Evolutionary conservation across 1,140 invertebrate species (phyloP).

Genomic region (Ridgeia piscesae): DNA sequence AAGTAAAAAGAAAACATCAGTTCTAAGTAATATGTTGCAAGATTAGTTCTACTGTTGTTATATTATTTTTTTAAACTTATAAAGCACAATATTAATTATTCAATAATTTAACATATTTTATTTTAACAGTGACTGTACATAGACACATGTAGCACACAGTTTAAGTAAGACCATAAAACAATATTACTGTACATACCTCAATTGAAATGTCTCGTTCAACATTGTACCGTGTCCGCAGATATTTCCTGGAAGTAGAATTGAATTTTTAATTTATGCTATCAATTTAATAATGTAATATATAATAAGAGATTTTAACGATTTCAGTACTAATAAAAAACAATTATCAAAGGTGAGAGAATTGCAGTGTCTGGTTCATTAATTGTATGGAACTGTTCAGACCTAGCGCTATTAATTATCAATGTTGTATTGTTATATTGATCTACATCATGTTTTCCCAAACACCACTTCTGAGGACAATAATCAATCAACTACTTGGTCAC

Average conservation of each 20-base stretch:
- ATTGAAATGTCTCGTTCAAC: constrained; percentile 38
- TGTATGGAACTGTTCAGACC: no score
- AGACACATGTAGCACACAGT: neutral
- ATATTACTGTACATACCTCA: constrained; percentile 30
- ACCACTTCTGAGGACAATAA: no score
- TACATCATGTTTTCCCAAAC: no score
- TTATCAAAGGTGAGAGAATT: no score
- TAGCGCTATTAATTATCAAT: no score
- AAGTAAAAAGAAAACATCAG: constrained; percentile 11
- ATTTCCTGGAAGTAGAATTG: constrained; percentile 27
- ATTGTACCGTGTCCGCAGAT: constrained; percentile 35
- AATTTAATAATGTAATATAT: neutral
- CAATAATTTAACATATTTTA: neutral
- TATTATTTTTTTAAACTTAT: no score
- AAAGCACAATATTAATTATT: neutral
- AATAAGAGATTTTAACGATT: no score
- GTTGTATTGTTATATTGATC: no score
- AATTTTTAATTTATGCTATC: neutral
- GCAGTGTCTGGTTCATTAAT: no score
- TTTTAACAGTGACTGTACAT: neutral
- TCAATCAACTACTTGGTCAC: no score
- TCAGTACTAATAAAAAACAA: no score
- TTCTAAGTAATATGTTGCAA: neutral
- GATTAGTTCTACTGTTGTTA: no score
- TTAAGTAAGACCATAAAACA: neutral